A percentile compares a stretch with the other conserved stretches of the same genome.
Conservation (phyloP, 2,888 invertebrate genomes). For the Drymonia ruficornis region DNA sequence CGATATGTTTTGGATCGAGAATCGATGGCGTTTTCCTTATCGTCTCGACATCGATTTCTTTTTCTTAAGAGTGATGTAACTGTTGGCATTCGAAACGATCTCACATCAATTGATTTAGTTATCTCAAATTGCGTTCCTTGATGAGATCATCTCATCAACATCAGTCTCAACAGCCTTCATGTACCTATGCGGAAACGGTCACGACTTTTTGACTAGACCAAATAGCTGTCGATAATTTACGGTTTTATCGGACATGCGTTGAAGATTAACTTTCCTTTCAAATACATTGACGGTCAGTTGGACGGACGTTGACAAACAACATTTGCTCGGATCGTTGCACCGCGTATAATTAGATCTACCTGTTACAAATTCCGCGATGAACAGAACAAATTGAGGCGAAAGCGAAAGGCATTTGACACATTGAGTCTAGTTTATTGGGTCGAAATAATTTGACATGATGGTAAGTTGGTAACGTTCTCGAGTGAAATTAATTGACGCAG, state of each 20-base stretch:
- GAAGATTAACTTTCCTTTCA: conserved; percentile 69
- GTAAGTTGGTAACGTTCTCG: conserved; percentile 11
- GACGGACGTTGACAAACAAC: conserved; percentile 40
- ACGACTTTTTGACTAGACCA: conserved; percentile 31
- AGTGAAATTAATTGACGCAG: conserved; percentile 41
- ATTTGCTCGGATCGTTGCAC: conserved; percentile 44
- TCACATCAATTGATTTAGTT: conserved; percentile 12
- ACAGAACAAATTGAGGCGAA: conserved; percentile 50
- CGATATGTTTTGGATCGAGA: conserved; percentile 14
- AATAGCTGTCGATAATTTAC: conserved; percentile 45
- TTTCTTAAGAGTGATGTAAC: conserved; percentile 19
- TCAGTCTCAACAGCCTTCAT: conserved; percentile 24
- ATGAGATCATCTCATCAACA: conserved; percentile 19
- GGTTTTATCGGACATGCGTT: conserved; percentile 62
- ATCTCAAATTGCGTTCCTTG: conserved; percentile 12
- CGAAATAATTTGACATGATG: conserved; percentile 39
- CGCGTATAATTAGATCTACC: conserved; percentile 28
- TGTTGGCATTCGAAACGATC: conserved; percentile 9
- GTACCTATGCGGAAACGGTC: conserved; percentile 31
- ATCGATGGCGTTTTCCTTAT: conserved; percentile 31
- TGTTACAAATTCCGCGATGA: conserved; percentile 23
- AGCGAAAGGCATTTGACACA: conserved; percentile 57
- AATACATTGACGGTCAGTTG: conserved; percentile 70
- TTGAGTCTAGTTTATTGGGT: conserved; percentile 52
- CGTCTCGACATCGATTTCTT: conserved; percentile 14